These are phyloP conservation scores for Bryconaethiops microstoma DNA, from an alignment of 2,797 vertebrate genomes.

Conservation along the genomic window DNA sequence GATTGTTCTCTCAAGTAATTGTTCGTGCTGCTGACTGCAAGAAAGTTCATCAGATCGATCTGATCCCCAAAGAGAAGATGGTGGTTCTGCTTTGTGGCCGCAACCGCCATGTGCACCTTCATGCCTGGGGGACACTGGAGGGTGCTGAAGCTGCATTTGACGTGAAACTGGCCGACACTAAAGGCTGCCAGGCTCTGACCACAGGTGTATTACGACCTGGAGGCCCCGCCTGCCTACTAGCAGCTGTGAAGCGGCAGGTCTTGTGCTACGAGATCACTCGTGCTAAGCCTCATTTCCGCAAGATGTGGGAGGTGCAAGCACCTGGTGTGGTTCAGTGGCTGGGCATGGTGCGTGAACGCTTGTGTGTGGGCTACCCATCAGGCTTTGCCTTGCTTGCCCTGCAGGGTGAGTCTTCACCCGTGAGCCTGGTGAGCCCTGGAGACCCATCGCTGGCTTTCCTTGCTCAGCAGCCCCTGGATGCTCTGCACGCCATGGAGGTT, in stretches of 20 bases:
- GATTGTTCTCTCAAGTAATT: slow-evolving; percentile 79
- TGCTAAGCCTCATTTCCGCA: slow-evolving; percentile 85
- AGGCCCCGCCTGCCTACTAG: slow-evolving; percentile 86
- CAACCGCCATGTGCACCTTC: slow-evolving; percentile 91
- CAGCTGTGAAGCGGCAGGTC: slow-evolving; percentile 89
- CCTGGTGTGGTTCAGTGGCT: slow-evolving; percentile 92
- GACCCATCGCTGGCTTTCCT: slow-evolving; percentile 94
- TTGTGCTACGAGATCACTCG: slow-evolving; percentile 91
- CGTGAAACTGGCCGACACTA: slow-evolving; percentile 90
- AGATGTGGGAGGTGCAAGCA: slow-evolving; percentile 87
- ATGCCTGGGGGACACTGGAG: slow-evolving; percentile 88
- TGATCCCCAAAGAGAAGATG: slow-evolving; percentile 88
- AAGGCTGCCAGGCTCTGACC: slow-evolving; percentile 90
- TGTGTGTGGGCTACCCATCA: slow-evolving; percentile 93
- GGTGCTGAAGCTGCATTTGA: slow-evolving; percentile 86
- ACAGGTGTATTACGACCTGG: slow-evolving; percentile 80
- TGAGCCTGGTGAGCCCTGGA: slow-evolving; percentile 89
- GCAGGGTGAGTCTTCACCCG: slow-evolving; percentile 91
- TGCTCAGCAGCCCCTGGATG: slow-evolving; percentile 89
- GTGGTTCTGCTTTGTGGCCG: slow-evolving; percentile 88
- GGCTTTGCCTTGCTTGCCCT: slow-evolving; percentile 93
- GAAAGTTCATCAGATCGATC: slow-evolving; percentile 92
- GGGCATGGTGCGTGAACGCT: slow-evolving; percentile 86
- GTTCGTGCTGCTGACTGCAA: slow-evolving; percentile 94
- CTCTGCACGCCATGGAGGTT: slow-evolving; percentile 91